Conservation (phyloP, 2,888 invertebrate genomes). For the Seladonia tumulorum region DNA sequence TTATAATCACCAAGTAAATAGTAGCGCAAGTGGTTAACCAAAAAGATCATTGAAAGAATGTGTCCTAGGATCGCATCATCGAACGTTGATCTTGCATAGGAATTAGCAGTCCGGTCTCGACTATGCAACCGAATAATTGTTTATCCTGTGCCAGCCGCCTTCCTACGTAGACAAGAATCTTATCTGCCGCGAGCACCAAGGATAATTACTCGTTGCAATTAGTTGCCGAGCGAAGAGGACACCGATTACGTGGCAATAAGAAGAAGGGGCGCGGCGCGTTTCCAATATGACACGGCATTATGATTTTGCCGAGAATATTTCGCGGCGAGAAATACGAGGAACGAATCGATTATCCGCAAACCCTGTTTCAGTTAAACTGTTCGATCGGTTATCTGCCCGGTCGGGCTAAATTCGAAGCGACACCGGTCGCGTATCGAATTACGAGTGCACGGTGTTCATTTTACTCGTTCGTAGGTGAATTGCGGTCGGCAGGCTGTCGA, state of each 20-base stretch:
- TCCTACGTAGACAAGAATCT: neutral
- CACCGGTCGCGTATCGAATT: neutral
- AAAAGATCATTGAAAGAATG: no score
- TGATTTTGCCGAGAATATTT: conserved; percentile 24
- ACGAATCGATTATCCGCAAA: conserved; percentile 37
- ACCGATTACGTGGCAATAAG: conserved; percentile 6
- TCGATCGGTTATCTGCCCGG: conserved; percentile 9
- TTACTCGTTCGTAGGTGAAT: conserved; percentile 10
- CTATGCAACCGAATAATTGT: neutral
- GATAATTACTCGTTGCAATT: conserved; percentile 11
- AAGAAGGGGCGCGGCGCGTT: neutral
- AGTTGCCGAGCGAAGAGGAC: neutral
- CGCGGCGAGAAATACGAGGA: conserved; percentile 35
- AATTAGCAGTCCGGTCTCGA: neutral
- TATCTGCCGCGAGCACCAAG: neutral
- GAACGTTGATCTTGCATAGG: neutral
- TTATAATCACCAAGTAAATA: no score
- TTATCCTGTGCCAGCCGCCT: neutral
- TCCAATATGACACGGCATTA: conserved; percentile 28
- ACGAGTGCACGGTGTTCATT: neutral
- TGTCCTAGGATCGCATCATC: neutral
- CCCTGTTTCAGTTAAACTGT: conserved; percentile 29
- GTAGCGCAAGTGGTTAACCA: no score
- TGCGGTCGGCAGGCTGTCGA: neutral
- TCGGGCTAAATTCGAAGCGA: conserved; percentile 3